phyloP scores from a whole-genome alignment of 1,140 invertebrate species.

The Dreissena polymorpha region DNA sequence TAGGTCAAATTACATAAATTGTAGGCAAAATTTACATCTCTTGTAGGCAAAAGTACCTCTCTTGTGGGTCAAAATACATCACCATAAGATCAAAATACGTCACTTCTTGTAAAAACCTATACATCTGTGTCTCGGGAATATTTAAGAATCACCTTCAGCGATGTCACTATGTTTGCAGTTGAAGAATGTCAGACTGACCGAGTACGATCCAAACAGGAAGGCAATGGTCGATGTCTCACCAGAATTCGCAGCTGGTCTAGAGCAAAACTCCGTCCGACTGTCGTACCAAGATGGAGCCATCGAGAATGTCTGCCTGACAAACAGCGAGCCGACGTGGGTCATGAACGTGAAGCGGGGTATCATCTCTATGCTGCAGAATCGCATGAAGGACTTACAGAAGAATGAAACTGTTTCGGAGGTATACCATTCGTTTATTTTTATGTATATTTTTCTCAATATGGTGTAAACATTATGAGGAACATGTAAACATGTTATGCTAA shows the following conservation, averaged over 20 bases:
- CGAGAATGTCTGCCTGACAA: constrained; percentile 77
- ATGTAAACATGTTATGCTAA: too few relatives aligned
- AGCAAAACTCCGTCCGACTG: constrained; percentile 79
- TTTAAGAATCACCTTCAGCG: too few relatives aligned
- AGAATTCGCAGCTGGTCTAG: constrained; percentile 50
- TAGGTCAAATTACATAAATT: too few relatives aligned
- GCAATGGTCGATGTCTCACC: constrained; percentile 6
- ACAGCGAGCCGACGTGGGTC: constrained; percentile 87
- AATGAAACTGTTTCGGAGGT: constrained; percentile 82
- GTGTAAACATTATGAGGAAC: too few relatives aligned
- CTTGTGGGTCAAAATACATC: too few relatives aligned
- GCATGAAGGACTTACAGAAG: constrained; percentile 90
- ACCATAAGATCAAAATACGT: too few relatives aligned
- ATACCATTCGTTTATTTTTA: background rate
- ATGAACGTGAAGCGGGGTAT: constrained; percentile 93
- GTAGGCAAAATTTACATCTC: too few relatives aligned
- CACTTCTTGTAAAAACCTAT: too few relatives aligned
- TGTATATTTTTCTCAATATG: too few relatives aligned
- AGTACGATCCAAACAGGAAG: constrained; percentile 25
- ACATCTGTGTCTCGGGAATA: too few relatives aligned
- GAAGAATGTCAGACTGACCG: constrained; percentile 19
- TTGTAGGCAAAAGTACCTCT: too few relatives aligned
- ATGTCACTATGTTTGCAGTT: background rate
- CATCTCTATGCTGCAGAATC: constrained; percentile 92
- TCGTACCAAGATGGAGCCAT: constrained; percentile 79